A percentile compares a stretch with the other conserved stretches of the same genome.
Evolutionary conservation across 2,888 invertebrate genomes (phyloP).

Genomic region (Julus scandinavius): DNA sequence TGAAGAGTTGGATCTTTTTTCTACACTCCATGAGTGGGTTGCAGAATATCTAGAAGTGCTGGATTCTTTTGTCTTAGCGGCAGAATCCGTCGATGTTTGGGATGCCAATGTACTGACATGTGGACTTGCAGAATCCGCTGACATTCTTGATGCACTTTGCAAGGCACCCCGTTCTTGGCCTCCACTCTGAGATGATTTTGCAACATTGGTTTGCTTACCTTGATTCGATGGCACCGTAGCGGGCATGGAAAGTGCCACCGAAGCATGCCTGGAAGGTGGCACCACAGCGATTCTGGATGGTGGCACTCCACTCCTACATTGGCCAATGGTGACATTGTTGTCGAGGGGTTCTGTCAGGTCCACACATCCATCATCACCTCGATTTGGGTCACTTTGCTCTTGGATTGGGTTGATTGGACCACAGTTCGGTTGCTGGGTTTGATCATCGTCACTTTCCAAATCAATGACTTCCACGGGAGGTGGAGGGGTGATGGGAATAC

Average conservation of each 20-base stretch:
- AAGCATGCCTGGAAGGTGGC: background rate
- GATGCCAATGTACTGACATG: too few relatives aligned
- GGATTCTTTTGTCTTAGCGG: too few relatives aligned
- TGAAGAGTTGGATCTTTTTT: too few relatives aligned
- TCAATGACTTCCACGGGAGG: background rate
- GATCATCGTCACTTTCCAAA: background rate
- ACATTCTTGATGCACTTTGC: too few relatives aligned
- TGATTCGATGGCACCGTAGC: background rate
- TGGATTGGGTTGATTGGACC: background rate
- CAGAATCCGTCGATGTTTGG: too few relatives aligned
- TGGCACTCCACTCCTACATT: background rate
- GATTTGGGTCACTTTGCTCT: background rate
- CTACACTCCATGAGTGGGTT: too few relatives aligned
- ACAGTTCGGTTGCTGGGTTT: background rate
- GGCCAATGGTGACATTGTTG: background rate
- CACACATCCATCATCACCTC: background rate
- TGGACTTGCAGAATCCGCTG: too few relatives aligned
- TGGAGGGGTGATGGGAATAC: background rate
- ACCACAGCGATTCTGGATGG: background rate
- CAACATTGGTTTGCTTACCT: background rate
- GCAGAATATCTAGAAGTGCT: too few relatives aligned
- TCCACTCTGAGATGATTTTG: background rate
- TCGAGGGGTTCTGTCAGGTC: background rate
- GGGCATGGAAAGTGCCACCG: background rate
- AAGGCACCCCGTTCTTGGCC: too few relatives aligned